Percentiles rank a stretch among this genome's conserved stretches.
Evolutionary conservation across 2,113 vertebrate genomes (phyloP).

Genomic region (Addax nasomaculatus): DNA sequence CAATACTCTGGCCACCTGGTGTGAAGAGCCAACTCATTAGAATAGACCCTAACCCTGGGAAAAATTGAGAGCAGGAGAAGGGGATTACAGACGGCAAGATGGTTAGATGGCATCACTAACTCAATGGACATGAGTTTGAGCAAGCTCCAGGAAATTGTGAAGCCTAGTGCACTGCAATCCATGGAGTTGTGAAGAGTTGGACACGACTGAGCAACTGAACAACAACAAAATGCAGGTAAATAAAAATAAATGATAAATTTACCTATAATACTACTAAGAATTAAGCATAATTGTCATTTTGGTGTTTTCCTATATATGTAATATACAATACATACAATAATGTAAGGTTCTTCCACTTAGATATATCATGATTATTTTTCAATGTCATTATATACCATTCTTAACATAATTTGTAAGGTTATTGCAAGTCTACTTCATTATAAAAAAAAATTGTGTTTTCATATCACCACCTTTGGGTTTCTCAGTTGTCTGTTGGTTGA

Average conservation of each 20-base stretch:
- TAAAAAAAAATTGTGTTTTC: not conserved
- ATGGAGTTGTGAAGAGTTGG: not conserved
- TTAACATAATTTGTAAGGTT: not conserved
- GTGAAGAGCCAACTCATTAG: not conserved
- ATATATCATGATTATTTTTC: not conserved
- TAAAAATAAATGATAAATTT: not conserved
- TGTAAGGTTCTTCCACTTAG: not conserved
- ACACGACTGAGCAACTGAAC: not conserved
- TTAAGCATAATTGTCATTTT: not conserved
- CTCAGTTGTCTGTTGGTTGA: not conserved
- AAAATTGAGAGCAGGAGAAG: not conserved
- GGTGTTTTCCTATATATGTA: not conserved
- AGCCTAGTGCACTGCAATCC: not conserved
- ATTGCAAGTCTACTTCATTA: not conserved
- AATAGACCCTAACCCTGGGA: not conserved
- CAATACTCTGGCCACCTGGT: not conserved
- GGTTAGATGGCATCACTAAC: not conserved
- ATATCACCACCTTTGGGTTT: not conserved
- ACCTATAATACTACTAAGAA: not conserved
- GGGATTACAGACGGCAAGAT: not conserved
- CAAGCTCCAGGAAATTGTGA: not conserved
- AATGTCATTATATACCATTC: not conserved
- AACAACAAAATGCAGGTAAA: not conserved
- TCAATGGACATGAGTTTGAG: not conserved
- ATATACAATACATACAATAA: not conserved